A percentile compares a stretch with the other conserved stretches of the same genome.
Conservation (phyloP, 92 coral and sea anemone species). For the Epizoanthus illoricatus region DNA sequence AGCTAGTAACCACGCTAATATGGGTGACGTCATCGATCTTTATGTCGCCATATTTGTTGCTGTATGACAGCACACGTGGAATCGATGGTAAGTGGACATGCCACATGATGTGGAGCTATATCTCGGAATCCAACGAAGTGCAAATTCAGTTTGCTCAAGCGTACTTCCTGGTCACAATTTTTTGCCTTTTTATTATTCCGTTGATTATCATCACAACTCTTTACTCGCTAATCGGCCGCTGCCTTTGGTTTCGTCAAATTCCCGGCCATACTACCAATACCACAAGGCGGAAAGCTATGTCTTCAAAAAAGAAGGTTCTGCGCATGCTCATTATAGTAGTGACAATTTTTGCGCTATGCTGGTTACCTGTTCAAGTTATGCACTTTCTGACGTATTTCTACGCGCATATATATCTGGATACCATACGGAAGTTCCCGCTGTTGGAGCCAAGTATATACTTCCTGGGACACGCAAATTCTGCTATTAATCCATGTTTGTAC, state of each 20-base stretch:
- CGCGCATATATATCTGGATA: conserved; percentile 26
- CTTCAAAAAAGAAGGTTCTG: conserved; percentile 77
- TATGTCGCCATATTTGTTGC: conserved; percentile 66
- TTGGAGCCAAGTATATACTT: conserved; percentile 62
- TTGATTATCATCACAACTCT: conserved; percentile 58
- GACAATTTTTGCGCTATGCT: conserved; percentile 70
- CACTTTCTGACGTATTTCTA: conserved; percentile 57
- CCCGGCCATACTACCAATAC: conserved; percentile 71
- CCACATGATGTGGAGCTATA: conserved; percentile 64
- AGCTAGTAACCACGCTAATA: conserved; percentile 65
- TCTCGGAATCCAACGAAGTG: conserved; percentile 31
- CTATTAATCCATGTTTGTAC: conserved; percentile 80
- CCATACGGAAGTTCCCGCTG: not conserved
- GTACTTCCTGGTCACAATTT: conserved; percentile 62
- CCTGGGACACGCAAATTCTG: conserved; percentile 80
- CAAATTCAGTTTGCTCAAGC: conserved; percentile 64
- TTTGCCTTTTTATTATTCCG: conserved; percentile 66
- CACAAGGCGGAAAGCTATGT: conserved; percentile 56
- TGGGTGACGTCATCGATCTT: conserved; percentile 73
- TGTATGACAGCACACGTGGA: conserved; percentile 60
- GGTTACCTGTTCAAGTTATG: conserved; percentile 81
- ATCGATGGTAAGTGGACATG: conserved; percentile 49
- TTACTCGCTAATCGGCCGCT: conserved; percentile 69
- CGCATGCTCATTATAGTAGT: conserved; percentile 86
- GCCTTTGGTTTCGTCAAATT: conserved; percentile 72